Evolutionary conservation across 2,888 invertebrate genomes (phyloP).

Genomic region (Campopleginae sp.): DNA sequence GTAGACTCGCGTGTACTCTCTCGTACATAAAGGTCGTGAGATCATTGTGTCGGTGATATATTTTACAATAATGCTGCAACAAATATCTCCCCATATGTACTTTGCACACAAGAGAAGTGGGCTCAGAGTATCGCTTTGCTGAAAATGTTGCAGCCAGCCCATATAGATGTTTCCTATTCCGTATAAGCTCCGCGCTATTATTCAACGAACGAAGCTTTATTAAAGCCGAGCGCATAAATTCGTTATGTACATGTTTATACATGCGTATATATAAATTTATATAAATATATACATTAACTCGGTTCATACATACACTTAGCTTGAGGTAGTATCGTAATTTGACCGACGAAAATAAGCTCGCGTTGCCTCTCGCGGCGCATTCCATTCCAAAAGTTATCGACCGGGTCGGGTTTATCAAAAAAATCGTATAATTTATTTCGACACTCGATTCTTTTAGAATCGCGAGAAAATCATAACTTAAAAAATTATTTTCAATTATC

Average conservation of each 20-base stretch:
- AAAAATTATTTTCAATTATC: too few relatives aligned
- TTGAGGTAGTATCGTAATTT: slow-evolving; percentile 10
- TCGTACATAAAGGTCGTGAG: neutral
- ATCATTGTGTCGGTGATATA: slow-evolving; percentile 24
- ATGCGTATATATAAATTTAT: too few relatives aligned
- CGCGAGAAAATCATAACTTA: neutral
- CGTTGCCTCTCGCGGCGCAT: neutral
- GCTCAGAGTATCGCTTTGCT: slow-evolving; percentile 16
- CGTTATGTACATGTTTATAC: slow-evolving; percentile 21
- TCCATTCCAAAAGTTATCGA: slow-evolving; percentile 17
- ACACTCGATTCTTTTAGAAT: neutral
- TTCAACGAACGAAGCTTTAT: slow-evolving; percentile 58
- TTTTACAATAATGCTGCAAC: slow-evolving; percentile 55
- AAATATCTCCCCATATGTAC: slow-evolving; percentile 42
- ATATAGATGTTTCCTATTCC: neutral
- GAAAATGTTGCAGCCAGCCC: slow-evolving; percentile 6
- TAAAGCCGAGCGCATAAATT: slow-evolving; percentile 50
- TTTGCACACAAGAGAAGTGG: slow-evolving; percentile 18
- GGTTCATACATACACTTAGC: slow-evolving; percentile 15
- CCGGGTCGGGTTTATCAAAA: neutral
- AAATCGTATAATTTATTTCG: slow-evolving; percentile 8
- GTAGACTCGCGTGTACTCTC: neutral
- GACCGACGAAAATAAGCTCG: neutral
- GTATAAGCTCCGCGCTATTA: slow-evolving; percentile 45
- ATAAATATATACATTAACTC: neutral